Base-by-base conservation (phyloP, 2,113 vertebrate genomes). In the Sus scrofa region DNA sequence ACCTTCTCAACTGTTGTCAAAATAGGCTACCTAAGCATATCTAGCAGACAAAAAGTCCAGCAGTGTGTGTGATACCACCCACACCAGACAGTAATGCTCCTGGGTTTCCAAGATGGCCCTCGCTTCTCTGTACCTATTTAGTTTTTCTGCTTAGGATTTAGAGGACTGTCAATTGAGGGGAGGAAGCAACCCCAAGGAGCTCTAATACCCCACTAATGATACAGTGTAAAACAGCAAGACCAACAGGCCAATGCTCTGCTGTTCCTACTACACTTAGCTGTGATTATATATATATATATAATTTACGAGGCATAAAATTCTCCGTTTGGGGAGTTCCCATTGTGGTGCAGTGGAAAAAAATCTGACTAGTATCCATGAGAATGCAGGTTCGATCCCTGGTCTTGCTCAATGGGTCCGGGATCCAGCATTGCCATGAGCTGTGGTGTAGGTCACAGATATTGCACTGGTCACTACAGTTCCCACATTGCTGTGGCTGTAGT, bases 1-100 rank as follows among this genome's bases (percentile, higher is more conserved):
- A 71, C 91, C 79, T 94, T 81, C 86, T 63, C 2, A 1, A 86
- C 32, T 91, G 27, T 96, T 97, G 85, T 96, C 95, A 97, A 96
- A 94, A 97, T 81, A 94, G 85, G 37, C 70, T 71, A 54, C 78
- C 62, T 75, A 54, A 71, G 39, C 60, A 84, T 68, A 95, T 54
- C 50, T 52, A 93, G 37, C 34, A 93, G 88, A 95, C 91, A 78
- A 90, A 87, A 91, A 89, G 77, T 71, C 73, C 52, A 75, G 10
- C 39, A 0, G 15, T 60, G 13, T 32, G 56, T 56, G 44, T 52
- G 44, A 77, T 60, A 60, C 93, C 95, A 95, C 95, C 95, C 52
- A n/a, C 0, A 7, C 63, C 63, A 88, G 73, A 95, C 3, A 56
- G n/a, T 56, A 70, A 93, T 70, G 78, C 19, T 52, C 24, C 81